These are phyloP conservation scores for Lycaena phlaeas DNA, from an alignment of 2,888 invertebrate genomes.

Conservation along the genomic window DNA sequence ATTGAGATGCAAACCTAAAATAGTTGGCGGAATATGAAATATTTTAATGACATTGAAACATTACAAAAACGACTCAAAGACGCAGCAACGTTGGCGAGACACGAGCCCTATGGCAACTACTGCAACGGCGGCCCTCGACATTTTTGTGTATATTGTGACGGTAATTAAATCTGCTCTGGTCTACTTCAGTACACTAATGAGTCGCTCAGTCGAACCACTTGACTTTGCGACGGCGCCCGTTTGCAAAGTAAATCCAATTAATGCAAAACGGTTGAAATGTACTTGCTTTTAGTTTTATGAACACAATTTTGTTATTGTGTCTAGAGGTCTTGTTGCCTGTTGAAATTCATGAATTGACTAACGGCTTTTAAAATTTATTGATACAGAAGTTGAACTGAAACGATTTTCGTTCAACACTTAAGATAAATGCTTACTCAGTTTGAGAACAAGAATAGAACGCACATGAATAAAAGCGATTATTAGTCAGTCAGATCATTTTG, in stretches of 20 bases:
- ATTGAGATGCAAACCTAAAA: slow-evolving; percentile 13
- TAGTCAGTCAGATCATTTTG: no score
- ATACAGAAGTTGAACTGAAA: not conserved
- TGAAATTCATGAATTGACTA: not conserved
- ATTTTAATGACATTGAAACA: no score
- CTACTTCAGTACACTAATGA: slow-evolving; percentile 51
- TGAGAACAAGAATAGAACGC: not conserved
- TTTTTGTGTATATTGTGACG: slow-evolving; percentile 24
- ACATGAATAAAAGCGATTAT: no score
- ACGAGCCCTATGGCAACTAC: not conserved
- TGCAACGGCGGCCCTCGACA: slow-evolving; percentile 10
- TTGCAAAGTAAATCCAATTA: slow-evolving; percentile 45
- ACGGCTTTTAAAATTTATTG: not conserved
- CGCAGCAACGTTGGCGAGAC: not conserved
- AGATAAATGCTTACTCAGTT: not conserved
- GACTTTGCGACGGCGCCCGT: slow-evolving; percentile 32
- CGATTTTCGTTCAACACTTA: not conserved
- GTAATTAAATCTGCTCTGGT: slow-evolving; percentile 51
- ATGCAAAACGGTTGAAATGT: slow-evolving; percentile 33
- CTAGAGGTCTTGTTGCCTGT: slow-evolving; percentile 8
- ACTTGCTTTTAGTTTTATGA: slow-evolving; percentile 5
- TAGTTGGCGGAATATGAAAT: slow-evolving; percentile 4
- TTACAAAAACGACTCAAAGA: no score
- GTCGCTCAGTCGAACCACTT: slow-evolving; percentile 31
- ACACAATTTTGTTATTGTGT: slow-evolving; percentile 13